These are phyloP conservation scores for Hoplodrina ambigua DNA, from an alignment of 2,888 invertebrate genomes.

Conservation along the genomic window DNA sequence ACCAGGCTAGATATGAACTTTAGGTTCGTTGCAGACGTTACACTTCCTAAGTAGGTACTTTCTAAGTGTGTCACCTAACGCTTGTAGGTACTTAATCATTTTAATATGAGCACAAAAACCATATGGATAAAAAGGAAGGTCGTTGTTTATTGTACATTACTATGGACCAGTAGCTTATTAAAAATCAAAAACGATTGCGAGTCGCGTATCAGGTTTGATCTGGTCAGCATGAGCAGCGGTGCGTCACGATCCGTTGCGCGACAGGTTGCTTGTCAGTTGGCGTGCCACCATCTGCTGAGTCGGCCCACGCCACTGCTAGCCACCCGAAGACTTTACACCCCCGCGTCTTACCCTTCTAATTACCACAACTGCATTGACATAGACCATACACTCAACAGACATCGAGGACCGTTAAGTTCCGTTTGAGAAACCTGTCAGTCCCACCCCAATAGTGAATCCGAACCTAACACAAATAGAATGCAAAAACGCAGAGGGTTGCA, in stretches of 20 bases:
- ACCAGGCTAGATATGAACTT: slow-evolving; percentile 70
- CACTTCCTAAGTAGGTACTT: slow-evolving; percentile 42
- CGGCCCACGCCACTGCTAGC: slow-evolving; percentile 72
- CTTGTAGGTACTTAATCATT: slow-evolving; percentile 34
- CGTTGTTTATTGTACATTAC: slow-evolving; percentile 34
- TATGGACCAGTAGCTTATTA: slow-evolving; percentile 71
- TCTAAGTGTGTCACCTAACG: slow-evolving; percentile 38
- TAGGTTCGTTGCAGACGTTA: slow-evolving; percentile 68
- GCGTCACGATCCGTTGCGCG: slow-evolving; percentile 87
- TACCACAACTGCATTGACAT: slow-evolving; percentile 74
- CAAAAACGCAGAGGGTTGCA: slow-evolving; percentile 87
- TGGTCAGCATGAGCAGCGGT: slow-evolving; percentile 80
- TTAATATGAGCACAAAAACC: slow-evolving; percentile 15
- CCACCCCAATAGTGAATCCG: slow-evolving; percentile 76
- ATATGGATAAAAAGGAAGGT: slow-evolving; percentile 33
- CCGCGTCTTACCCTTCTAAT: slow-evolving; percentile 87
- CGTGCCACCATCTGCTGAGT: slow-evolving; percentile 83
- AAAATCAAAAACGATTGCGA: slow-evolving; percentile 81
- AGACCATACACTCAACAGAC: slow-evolving; percentile 79
- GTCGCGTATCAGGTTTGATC: slow-evolving; percentile 83
- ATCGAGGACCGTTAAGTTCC: slow-evolving; percentile 87
- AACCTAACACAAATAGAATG: slow-evolving; percentile 71
- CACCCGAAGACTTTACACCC: slow-evolving; percentile 82
- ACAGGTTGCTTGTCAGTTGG: slow-evolving; percentile 89
- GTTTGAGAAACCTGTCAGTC: slow-evolving; percentile 86